Percentiles rank a stretch among this genome's conserved stretches.
phyloP scores from a whole-genome alignment of 2,797 vertebrate genomes.

The Alcedo quadribrachys region DNA sequence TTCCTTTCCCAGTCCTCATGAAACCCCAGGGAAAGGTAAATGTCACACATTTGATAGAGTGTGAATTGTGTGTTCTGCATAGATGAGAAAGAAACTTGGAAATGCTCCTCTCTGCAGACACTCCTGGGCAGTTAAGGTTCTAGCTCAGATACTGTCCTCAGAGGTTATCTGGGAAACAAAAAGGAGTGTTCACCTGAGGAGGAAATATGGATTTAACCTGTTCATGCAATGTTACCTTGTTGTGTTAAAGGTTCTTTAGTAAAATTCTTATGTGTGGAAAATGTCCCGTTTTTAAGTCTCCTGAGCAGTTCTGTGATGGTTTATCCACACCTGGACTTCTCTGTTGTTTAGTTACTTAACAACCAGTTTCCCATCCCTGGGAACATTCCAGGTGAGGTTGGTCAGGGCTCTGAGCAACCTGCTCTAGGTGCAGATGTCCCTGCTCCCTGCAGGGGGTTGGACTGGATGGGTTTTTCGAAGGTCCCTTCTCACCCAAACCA shows the following conservation, averaged over 20 bases:
- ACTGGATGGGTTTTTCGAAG: not conserved
- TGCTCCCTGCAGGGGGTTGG: not conserved
- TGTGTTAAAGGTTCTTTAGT: not conserved
- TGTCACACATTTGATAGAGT: not conserved
- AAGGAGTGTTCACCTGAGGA: not conserved
- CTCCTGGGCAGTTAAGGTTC: not conserved
- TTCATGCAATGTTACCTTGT: not conserved
- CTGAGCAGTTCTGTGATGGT: not conserved
- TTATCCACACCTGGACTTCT: not conserved
- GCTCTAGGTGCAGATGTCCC: not conserved
- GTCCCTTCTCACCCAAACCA: not conserved
- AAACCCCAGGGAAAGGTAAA: constrained; percentile 15
- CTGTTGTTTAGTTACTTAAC: not conserved
- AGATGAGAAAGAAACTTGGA: not conserved
- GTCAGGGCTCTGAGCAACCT: not conserved
- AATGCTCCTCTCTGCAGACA: not conserved
- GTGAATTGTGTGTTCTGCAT: not conserved
- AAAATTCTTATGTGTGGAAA: not conserved
- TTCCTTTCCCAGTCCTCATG: constrained; percentile 8
- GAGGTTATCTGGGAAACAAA: not conserved
- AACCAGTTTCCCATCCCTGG: not conserved
- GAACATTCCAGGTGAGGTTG: not conserved
- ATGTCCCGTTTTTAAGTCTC: not conserved
- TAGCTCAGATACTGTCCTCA: not conserved
- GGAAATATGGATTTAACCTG: not conserved